Evolutionary conservation across 2,113 vertebrate species (phyloP).

Genomic region (Panthera tigris): DNA sequence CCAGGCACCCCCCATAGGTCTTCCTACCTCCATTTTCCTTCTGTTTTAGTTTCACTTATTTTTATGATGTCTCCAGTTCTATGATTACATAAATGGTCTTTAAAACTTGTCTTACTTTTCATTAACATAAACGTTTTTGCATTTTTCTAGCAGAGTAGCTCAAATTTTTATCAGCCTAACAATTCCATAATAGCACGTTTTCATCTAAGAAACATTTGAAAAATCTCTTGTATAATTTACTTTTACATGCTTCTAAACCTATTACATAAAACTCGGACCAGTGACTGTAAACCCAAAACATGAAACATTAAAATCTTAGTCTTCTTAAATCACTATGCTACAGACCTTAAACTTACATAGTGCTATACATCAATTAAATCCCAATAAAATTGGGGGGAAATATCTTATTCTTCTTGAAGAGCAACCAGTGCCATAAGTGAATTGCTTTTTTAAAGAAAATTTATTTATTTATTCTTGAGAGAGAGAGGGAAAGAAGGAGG

Average conservation of each 20-base stretch:
- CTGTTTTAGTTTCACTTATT: not conserved
- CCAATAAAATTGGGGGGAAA: not conserved
- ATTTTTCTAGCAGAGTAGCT: conserved; percentile 10
- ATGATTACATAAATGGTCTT: not conserved
- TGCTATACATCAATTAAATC: not conserved
- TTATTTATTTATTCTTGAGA: too few relatives aligned
- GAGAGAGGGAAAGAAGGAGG: too few relatives aligned
- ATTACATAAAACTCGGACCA: not conserved
- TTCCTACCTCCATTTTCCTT: not conserved
- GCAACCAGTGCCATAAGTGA: not conserved
- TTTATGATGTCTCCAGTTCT: not conserved
- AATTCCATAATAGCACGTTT: not conserved
- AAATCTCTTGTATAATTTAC: not conserved
- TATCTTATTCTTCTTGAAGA: not conserved
- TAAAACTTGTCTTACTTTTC: not conserved
- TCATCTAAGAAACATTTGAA: not conserved
- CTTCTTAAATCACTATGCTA: not conserved
- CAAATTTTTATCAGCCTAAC: not conserved
- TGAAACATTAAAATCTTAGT: not conserved
- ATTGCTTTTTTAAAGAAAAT: not conserved
- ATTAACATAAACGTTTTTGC: not conserved
- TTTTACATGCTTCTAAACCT: not conserved
- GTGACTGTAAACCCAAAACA: not conserved
- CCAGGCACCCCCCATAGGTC: too few relatives aligned
- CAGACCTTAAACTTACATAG: not conserved